These are phyloP conservation scores for Apodemus speciosus DNA, from an alignment of 2,113 vertebrate genomes.

Conservation along the genomic window DNA sequence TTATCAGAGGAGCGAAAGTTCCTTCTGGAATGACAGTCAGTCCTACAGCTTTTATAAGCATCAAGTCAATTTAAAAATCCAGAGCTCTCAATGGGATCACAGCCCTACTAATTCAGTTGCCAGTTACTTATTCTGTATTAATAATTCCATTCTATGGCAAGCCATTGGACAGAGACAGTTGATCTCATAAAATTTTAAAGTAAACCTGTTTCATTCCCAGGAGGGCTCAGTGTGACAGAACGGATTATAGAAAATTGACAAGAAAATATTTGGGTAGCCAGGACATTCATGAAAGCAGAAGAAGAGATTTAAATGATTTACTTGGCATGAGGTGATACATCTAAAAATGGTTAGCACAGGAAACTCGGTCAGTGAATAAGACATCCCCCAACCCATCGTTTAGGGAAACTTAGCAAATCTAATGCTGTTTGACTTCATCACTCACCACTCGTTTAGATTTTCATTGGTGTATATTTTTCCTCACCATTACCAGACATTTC, in stretches of 20 bases:
- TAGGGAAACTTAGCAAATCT: conserved; percentile 61
- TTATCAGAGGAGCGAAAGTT: conserved; percentile 1
- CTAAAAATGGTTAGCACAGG: conserved; percentile 48
- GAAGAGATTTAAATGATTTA: conserved; percentile 82
- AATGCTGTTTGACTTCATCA: conserved; percentile 63
- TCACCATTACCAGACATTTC: conserved; percentile 61
- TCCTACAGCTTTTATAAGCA: conserved; percentile 79
- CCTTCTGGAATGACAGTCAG: conserved; percentile 70
- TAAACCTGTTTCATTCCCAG: conserved; percentile 83
- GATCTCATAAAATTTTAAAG: conserved; percentile 85
- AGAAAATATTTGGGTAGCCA: conserved; percentile 80
- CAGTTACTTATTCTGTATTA: conserved; percentile 87
- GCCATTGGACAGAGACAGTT: conserved; percentile 79
- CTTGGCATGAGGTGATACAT: conserved; percentile 70
- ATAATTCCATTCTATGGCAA: conserved; percentile 80
- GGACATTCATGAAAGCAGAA: conserved; percentile 73
- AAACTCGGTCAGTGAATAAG: conserved; percentile 30
- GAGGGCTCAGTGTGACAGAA: conserved; percentile 82
- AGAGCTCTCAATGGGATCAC: conserved; percentile 77
- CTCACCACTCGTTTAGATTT: conserved; percentile 38
- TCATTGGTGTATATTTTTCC: conserved; percentile 74
- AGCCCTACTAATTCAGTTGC: conserved; percentile 72
- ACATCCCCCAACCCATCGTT: conserved; percentile 45
- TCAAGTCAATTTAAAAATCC: conserved; percentile 76
- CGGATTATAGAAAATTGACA: conserved; percentile 84